Evolutionary conservation across 2,113 vertebrate species (phyloP), one percentile per base, ranked within the genome.

Genomic region (Spheniscus mendiculus): DNA sequence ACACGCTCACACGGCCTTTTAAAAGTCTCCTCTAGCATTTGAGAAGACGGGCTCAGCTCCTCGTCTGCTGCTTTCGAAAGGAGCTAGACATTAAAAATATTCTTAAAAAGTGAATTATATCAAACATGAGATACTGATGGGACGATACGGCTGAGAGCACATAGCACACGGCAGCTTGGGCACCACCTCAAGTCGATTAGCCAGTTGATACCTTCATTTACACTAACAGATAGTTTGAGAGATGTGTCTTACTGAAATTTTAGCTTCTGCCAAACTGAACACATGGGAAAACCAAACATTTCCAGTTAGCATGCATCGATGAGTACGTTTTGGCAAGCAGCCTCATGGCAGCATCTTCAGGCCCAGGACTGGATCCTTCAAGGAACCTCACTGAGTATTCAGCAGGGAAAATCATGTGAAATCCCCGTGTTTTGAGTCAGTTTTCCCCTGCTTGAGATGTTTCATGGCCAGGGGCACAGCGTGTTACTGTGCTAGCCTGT

Each of bases 211-310:
- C 0, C 12, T 42, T 71, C 4, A 11, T 85, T 92, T 79, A 19
- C 27, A 15, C 34, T 40, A 29, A 47, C 17, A 8, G 62, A 20
- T 22, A 30, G 30, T 52, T 82, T 26, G 1, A 82, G 55, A 58
- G 59, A 34, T 23, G 55, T 10, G 13, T 32, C 81, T 42, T 45
- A 53, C 67, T 50, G 65, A 32, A 36, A 62, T 78, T 66, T 44
- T 53, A 73, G 59, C 36, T 94, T 59, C 55, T 91, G 79, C 69
- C 89, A 91, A 90, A 34, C 22, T 13, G 71, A 92, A 63, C 77
- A 47, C 69, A n/a, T 36, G 32, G 77, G 77, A 25, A 73, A 73
- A 95, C 25, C 44, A 92, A 86, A 56, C 10, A 19, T 52, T 71
- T 30, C 11, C 3, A 65, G 59, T 79, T 11, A 52, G 52, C 5